Evolutionary conservation across 2,888 invertebrate genomes (phyloP).

Genomic region (Sylvicola cinctus): DNA sequence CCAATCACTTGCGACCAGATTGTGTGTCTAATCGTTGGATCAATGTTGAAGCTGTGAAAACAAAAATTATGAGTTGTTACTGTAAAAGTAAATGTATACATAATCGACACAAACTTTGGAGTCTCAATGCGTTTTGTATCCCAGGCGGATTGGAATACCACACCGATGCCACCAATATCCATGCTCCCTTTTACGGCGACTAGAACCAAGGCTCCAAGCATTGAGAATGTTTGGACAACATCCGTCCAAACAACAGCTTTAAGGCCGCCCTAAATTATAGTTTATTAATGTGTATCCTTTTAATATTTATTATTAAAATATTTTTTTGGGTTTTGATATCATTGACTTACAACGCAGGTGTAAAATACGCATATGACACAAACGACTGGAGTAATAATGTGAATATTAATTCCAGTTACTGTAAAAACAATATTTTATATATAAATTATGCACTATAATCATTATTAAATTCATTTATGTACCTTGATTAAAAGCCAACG

Average conservation of each 20-base stretch:
- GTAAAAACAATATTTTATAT: conserved; percentile 49
- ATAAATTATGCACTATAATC: conserved; percentile 17
- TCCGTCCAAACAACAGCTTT: conserved; percentile 35
- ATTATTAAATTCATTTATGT: conserved; percentile 8
- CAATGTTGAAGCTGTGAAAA: conserved; percentile 44
- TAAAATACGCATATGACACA: conserved; percentile 65
- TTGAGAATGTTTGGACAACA: conserved; percentile 56
- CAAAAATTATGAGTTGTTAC: not conserved
- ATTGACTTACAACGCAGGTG: conserved; percentile 49
- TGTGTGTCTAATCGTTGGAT: conserved; percentile 61
- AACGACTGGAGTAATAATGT: conserved; percentile 60
- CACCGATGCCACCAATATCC: conserved; percentile 45
- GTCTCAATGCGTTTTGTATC: conserved; percentile 47
- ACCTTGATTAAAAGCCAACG: conserved; percentile 64
- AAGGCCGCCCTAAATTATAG: conserved; percentile 2
- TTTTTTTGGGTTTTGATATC: no score
- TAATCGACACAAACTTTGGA: conserved; percentile 21
- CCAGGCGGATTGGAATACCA: conserved; percentile 44
- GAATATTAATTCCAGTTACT: conserved; percentile 64
- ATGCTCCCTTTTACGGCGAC: conserved; percentile 54
- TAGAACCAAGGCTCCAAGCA: conserved; percentile 53
- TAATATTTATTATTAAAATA: conserved; percentile 4
- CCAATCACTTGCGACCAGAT: conserved; percentile 64
- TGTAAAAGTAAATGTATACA: not conserved
- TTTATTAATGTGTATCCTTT: not conserved